phyloP scores from a whole-genome alignment of 2,797 vertebrate genomes.

The Myotis pilosus region DNA sequence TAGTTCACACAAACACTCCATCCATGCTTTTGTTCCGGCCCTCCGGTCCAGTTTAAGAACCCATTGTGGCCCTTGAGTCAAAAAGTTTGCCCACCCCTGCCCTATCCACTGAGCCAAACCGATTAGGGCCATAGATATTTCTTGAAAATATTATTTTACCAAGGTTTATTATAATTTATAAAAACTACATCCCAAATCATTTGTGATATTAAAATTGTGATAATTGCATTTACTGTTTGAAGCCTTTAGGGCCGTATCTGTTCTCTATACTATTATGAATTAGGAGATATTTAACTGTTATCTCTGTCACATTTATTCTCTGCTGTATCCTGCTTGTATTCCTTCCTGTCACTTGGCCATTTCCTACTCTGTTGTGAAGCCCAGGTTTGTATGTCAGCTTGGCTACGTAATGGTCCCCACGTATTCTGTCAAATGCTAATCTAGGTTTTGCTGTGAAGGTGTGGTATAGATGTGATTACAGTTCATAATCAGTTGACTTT shows the following conservation, averaged over 20 bases:
- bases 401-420: too few relatives aligned
- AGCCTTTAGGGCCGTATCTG: neutral
- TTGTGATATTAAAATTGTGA: neutral
- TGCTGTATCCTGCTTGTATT: neutral
- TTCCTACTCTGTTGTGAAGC: neutral
- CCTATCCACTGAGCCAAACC: too few relatives aligned
- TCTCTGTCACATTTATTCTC: neutral
- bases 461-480: neutral
- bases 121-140: neutral
- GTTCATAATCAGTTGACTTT: neutral
- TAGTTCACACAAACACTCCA: too few relatives aligned
- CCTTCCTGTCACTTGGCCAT: neutral
- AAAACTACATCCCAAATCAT: neutral
- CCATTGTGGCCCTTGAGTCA: too few relatives aligned
- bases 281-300: neutral
- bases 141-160: neutral
- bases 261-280: neutral
- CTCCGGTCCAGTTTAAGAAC: too few relatives aligned
- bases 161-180: neutral
- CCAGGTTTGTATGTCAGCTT: rapidly evolving
- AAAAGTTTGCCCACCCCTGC: too few relatives aligned
- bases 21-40: too few relatives aligned
- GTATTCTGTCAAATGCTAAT: neutral
- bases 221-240: neutral
- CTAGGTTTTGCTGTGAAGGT: neutral